Percentiles rank a stretch among this genome's conserved stretches.
phyloP scores from a whole-genome alignment of 2,113 vertebrate species.

The Gavialis gangeticus region DNA sequence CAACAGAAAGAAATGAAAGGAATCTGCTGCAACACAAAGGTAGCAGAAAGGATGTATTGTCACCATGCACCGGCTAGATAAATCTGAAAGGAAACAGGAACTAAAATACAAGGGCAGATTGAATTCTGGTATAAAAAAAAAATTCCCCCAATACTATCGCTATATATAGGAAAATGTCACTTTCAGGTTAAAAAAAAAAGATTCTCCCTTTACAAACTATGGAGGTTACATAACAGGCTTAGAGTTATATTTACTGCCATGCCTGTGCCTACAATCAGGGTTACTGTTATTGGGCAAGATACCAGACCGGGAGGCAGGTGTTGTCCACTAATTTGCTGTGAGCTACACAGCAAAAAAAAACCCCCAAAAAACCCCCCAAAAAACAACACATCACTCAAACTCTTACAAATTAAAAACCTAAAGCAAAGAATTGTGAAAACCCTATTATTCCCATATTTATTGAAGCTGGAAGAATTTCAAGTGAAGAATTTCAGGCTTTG shows the following conservation, averaged over 20 bases:
- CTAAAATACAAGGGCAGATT: background rate
- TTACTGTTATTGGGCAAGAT: background rate
- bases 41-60: background rate
- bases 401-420: background rate
- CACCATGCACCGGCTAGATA: background rate
- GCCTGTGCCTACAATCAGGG: background rate
- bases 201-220: background rate
- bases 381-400: too few species aligned
- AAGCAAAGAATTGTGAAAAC: too few species aligned
- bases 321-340: fast-evolving
- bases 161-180: background rate
- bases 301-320: too few species aligned
- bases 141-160: background rate
- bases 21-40: background rate
- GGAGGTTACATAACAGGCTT: background rate
- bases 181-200: background rate
- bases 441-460: too few species aligned
- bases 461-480: background rate
- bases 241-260: background rate
- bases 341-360: fast-evolving
- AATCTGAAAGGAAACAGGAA: background rate
- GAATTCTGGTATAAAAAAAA: background rate
- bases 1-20: background rate
- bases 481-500: background rate
- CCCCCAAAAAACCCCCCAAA: too few species aligned